Evolutionary conservation across 1,140 invertebrate species (phyloP), one percentile per base, ranked within the genome.

Genomic region (Tetramorium parvispinum): DNA sequence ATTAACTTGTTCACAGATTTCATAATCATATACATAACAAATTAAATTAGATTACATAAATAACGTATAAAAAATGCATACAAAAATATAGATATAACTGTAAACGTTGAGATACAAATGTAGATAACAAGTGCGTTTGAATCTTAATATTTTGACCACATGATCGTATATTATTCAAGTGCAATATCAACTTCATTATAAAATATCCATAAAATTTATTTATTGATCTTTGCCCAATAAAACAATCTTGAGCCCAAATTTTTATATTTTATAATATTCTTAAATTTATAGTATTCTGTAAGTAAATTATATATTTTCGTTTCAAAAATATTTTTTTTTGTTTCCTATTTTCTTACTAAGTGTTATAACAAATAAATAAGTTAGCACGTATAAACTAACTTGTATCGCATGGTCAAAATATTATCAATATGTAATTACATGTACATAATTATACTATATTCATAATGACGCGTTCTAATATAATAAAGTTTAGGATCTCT

Each of bases 121-220:
- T 55, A 70, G n/a, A 68, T 70, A 27, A 79, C 8, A 40, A 40
- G 0, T 32, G 27, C 16, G 3, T 53, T 57, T 75, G 13, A n/a
- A 66, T 66, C 1, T 79, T 66, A 51, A 51, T 13, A 79, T 10
- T 79, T 79, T 79, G 27, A 51, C 21, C 32, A 18, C n/a, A 7
- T 43, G n/a, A 43, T 53, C 1, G 37, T 27, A 8, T 21, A 59
- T 57, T 75, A 73, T 8, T 37, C 32, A 37, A 1, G 4, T 21
- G 8, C 4, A 57, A 16, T 6, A 75, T 75, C 4, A 32, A 16
- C 2, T 37, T 75, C 18, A 57, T 7, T 21, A 24, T 16, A 3
- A 43, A 61, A 77, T 24, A 43, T 59, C 13, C 24, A 76, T 18
- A 37, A 43, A 21, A 76, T 24, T 53, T 37, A 53, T n/a, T 53